These are phyloP conservation scores for Acrobasis suavella DNA, from an alignment of 2,888 invertebrate genomes.

Conservation along the genomic window DNA sequence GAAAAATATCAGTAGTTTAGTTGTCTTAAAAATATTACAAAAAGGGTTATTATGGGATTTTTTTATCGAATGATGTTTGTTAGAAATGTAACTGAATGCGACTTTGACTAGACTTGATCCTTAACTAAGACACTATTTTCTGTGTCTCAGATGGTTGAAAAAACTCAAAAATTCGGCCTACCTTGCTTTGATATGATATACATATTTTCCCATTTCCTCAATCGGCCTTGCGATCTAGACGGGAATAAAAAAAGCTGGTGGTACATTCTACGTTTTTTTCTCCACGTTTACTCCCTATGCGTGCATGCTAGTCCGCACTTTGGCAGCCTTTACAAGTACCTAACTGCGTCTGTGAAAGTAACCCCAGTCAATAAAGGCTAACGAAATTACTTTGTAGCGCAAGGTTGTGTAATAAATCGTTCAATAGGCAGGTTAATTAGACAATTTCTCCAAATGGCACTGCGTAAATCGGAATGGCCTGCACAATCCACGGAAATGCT, in stretches of 20 bases:
- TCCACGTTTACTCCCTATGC: background rate
- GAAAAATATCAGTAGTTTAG: too few species aligned
- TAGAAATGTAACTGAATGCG: too few species aligned
- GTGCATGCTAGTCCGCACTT: background rate
- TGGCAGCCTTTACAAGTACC: too few species aligned
- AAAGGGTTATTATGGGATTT: too few species aligned
- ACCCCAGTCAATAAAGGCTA: constrained; percentile 63
- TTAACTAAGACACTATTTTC: too few species aligned
- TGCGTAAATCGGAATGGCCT: constrained; percentile 60
- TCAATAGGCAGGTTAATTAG: constrained; percentile 76
- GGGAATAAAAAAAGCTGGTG: background rate
- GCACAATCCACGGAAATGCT: constrained; percentile 42
- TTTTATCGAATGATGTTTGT: too few species aligned
- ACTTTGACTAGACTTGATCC: too few species aligned
- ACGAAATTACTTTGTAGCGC: constrained; percentile 59
- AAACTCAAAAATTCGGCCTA: too few species aligned
- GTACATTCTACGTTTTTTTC: background rate
- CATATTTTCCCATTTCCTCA: too few species aligned
- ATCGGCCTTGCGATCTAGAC: background rate
- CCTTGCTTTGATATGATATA: too few species aligned
- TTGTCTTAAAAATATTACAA: too few species aligned
- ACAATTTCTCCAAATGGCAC: constrained; percentile 66
- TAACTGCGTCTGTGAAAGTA: constrained; percentile 51
- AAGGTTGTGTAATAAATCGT: constrained; percentile 68
- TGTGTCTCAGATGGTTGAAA: too few species aligned